Evolutionary conservation across 2,888 invertebrate genomes (phyloP).

Genomic region (Ashinkailepas kermadecensis): DNA sequence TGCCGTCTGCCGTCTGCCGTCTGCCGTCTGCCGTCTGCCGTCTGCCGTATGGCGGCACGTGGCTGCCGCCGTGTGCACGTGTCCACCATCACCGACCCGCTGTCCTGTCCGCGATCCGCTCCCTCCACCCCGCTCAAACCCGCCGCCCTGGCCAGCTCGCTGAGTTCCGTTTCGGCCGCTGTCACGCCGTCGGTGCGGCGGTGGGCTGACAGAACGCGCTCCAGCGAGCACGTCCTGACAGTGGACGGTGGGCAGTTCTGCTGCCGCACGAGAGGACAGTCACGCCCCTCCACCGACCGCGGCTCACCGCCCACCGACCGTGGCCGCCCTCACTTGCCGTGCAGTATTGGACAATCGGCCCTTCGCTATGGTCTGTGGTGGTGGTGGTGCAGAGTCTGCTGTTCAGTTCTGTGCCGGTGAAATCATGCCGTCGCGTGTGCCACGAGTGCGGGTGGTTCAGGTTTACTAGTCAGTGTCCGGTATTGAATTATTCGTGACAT

Average conservation of each 20-base stretch:
- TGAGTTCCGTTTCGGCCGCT: not conserved
- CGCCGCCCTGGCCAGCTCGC: not conserved
- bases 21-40: too few relatives aligned
- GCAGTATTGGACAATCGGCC: not conserved
- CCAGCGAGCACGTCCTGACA: not conserved
- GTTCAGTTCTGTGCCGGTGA: not conserved
- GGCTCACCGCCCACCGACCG: too few relatives aligned
- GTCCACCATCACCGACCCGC: not conserved
- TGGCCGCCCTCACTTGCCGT: not conserved
- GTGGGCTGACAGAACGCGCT: not conserved
- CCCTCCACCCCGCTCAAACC: slow-evolving; percentile 4
- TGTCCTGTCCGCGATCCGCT: not conserved
- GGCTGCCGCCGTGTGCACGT: not conserved
- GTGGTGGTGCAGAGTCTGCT: not conserved
- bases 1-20: too few relatives aligned
- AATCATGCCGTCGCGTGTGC: not conserved
- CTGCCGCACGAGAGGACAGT: not conserved
- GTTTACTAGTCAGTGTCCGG: not conserved
- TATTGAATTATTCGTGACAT: not conserved
- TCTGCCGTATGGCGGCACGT: too few relatives aligned
- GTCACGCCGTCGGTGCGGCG: not conserved
- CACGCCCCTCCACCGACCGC: too few relatives aligned
- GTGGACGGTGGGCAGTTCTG: not conserved
- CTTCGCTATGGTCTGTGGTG: not conserved
- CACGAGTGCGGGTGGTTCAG: not conserved